A percentile compares a stretch with the other conserved stretches of the same genome.
Conservation (phyloP, 2,888 invertebrate genomes). For the Elysia crispata region DNA sequence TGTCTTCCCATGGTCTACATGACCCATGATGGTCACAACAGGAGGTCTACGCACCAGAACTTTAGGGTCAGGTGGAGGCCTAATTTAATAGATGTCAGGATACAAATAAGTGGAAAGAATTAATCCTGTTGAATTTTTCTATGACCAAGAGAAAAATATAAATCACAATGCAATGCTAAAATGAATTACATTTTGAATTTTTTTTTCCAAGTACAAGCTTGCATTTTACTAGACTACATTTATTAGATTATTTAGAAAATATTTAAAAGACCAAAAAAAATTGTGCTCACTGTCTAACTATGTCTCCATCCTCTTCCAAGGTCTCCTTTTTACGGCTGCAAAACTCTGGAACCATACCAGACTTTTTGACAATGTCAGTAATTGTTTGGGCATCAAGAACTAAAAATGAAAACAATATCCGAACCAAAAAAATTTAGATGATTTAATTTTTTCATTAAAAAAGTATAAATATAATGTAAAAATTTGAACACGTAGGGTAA, state of each 20-base stretch:
- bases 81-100: slow-evolving; percentile 33
- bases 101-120: neutral
- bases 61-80: slow-evolving; percentile 77
- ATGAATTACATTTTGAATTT: too few relatives aligned
- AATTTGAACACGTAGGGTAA: too few relatives aligned
- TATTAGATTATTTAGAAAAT: neutral
- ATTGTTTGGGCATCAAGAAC: slow-evolving; percentile 84
- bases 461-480: too few relatives aligned
- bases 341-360: slow-evolving; percentile 82
- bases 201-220: neutral
- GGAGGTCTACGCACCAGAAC: slow-evolving; percentile 88
- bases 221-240: neutral
- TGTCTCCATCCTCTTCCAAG: slow-evolving; percentile 77
- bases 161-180: too few relatives aligned
- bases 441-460: neutral
- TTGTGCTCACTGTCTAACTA: slow-evolving; percentile 68
- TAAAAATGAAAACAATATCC: slow-evolving; percentile 50
- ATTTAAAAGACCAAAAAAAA: neutral
- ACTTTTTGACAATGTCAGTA: slow-evolving; percentile 84
- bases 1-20: slow-evolving; percentile 99
- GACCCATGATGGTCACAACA: slow-evolving; percentile 99
- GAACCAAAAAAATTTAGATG: neutral
- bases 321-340: slow-evolving; percentile 75
- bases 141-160: too few relatives aligned
- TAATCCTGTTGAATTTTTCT: neutral